Evolutionary conservation across 1,140 invertebrate genomes (phyloP).

Genomic region (Hylaeus anthracinus): DNA sequence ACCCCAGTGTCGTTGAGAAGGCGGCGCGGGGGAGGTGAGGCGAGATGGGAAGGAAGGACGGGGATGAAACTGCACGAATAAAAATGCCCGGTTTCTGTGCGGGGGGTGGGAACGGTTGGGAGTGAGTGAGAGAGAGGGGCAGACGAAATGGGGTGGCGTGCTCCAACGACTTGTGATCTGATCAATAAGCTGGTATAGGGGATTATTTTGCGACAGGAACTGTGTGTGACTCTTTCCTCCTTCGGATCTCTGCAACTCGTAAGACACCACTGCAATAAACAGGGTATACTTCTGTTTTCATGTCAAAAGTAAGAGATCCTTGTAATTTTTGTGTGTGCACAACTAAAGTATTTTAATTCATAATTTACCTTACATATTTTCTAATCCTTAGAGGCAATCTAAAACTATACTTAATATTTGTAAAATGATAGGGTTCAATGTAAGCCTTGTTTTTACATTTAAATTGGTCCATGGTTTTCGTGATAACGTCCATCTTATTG

Average conservation of each 20-base stretch:
- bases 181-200: constrained; percentile 79
- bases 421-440: too few species aligned
- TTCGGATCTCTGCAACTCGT: constrained; percentile 4
- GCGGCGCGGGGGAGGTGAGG: constrained; percentile 59
- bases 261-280: neutral
- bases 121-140: constrained; percentile 41
- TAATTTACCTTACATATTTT: too few species aligned
- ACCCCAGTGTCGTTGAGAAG: constrained; percentile 69
- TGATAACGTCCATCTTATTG: too few species aligned
- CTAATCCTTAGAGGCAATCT: too few species aligned
- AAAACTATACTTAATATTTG: too few species aligned
- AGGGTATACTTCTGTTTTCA: neutral
- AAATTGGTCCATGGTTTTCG: too few species aligned
- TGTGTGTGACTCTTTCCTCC: constrained; percentile 57
- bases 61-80: constrained; percentile 76
- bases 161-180: constrained; percentile 77
- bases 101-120: constrained; percentile 36
- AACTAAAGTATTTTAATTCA: too few species aligned
- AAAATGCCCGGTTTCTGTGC: constrained; percentile 77
- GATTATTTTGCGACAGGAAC: constrained; percentile 72
- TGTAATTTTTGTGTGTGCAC: too few species aligned
- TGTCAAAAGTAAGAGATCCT: too few species aligned
- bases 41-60: constrained; percentile 60
- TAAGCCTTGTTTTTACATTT: too few species aligned
- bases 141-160: constrained; percentile 72